Evolutionary conservation across 2,113 vertebrate genomes (phyloP).

Genomic region (Arvicanthis niloticus): DNA sequence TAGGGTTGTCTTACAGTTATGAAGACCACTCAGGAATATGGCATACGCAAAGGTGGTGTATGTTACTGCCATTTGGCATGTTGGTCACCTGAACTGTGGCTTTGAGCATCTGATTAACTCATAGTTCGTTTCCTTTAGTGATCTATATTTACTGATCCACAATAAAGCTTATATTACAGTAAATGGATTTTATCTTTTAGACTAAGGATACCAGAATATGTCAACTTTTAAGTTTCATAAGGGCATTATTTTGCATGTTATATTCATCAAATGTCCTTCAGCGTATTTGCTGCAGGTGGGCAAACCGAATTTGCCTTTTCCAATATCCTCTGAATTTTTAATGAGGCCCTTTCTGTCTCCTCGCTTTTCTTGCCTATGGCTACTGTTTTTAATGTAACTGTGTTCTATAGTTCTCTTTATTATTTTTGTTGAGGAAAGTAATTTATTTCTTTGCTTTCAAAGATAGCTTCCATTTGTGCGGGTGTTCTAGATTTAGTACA

Average conservation of each 20-base stretch:
- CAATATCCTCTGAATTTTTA: conserved; percentile 54
- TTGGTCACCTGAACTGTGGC: background rate
- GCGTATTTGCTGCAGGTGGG: conserved; percentile 35
- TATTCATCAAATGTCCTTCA: conserved; percentile 10
- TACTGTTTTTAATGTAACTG: conserved; percentile 49
- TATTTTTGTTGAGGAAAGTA: background rate
- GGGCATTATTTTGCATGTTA: background rate
- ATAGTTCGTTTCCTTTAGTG: background rate
- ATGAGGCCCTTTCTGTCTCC: conserved; percentile 52
- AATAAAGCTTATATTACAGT: conserved; percentile 23
- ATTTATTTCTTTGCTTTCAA: conserved; percentile 71
- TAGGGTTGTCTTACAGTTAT: background rate
- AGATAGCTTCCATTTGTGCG: conserved; percentile 44
- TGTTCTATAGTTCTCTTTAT: background rate
- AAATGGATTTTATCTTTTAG: background rate
- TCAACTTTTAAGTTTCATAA: conserved; percentile 17
- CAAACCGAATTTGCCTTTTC: conserved; percentile 60
- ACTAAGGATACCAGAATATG: background rate
- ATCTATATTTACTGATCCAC: background rate
- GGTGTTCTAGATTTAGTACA: background rate
- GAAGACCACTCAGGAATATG: background rate
- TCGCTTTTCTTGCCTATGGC: conserved; percentile 38
- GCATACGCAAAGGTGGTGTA: background rate
- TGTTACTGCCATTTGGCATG: background rate
- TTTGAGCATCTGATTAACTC: background rate